Evolutionary conservation across 2,888 invertebrate species (phyloP).

Genomic region (Aphodius sticticus): DNA sequence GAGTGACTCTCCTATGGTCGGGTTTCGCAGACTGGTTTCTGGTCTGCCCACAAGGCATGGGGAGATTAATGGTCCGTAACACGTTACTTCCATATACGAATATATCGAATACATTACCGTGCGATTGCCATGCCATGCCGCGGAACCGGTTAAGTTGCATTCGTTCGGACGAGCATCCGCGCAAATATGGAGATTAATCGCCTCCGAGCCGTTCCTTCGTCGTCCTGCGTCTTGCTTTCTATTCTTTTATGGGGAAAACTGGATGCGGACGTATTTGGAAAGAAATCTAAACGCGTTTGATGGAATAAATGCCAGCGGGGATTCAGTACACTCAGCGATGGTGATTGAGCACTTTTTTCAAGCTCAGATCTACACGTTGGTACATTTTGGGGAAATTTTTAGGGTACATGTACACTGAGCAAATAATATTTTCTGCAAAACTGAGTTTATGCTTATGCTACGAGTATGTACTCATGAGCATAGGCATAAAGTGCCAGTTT

Average conservation of each 20-base stretch:
- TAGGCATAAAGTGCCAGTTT: too few species aligned
- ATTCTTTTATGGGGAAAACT: constrained; percentile 16
- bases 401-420: too few species aligned
- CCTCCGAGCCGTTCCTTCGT: constrained; percentile 17
- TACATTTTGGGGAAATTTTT: too few species aligned
- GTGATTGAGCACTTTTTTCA: background rate
- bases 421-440: too few species aligned
- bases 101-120: constrained; percentile 42
- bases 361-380: too few species aligned
- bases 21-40: constrained; percentile 31
- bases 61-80: constrained; percentile 48
- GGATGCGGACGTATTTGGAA: constrained; percentile 8
- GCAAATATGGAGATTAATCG: constrained; percentile 43
- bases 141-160: constrained; percentile 28
- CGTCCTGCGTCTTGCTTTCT: constrained; percentile 13
- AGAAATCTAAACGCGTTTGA: background rate
- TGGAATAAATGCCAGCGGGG: background rate
- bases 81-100: constrained; percentile 45
- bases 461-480: too few species aligned
- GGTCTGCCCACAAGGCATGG: constrained; percentile 42
- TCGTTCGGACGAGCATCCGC: constrained; percentile 31
- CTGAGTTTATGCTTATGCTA: too few species aligned
- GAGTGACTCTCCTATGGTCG: background rate
- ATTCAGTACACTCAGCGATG: background rate
- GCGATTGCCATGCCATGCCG: constrained; percentile 8